Evolutionary conservation across 1,140 invertebrate genomes (phyloP).

Genomic region (Caenorhabditis latens): DNA sequence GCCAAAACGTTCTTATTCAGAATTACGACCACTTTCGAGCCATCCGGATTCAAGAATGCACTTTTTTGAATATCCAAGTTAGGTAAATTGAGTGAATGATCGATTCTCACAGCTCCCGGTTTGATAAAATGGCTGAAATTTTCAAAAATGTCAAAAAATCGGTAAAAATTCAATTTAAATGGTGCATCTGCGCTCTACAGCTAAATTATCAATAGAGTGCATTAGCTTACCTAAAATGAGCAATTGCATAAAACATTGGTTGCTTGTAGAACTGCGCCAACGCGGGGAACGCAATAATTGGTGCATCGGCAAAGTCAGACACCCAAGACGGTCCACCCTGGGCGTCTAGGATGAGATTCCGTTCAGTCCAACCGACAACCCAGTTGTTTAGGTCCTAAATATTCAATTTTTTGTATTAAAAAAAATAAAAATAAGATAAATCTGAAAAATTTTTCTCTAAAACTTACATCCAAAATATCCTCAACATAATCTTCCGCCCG

Average conservation of each 20-base stretch:
- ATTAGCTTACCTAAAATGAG: slow-evolving; percentile 56
- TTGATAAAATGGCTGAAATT: slow-evolving; percentile 30
- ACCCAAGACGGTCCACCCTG: slow-evolving; percentile 57
- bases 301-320: slow-evolving; percentile 35
- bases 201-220: not conserved
- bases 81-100: slow-evolving; percentile 2
- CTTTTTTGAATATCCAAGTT: slow-evolving; percentile 4
- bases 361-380: slow-evolving; percentile 57
- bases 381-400: slow-evolving; percentile 58
- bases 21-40: not conserved
- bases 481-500: slow-evolving; percentile 6
- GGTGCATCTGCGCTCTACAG: not conserved
- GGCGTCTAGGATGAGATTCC: slow-evolving; percentile 53
- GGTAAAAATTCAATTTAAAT: not conserved
- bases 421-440: not conserved
- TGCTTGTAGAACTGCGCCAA: slow-evolving; percentile 59
- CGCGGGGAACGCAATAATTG: slow-evolving; percentile 36
- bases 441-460: not conserved
- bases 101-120: slow-evolving; percentile 13
- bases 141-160: too few relatives aligned
- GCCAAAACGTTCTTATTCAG: slow-evolving; percentile 5
- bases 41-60: slow-evolving; percentile 9
- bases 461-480: slow-evolving; percentile 41
- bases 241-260: slow-evolving; percentile 63
- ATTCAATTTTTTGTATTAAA: not conserved